Base-by-base conservation (phyloP, 1,140 invertebrate genomes). In the Trichogramma pretiosum region DNA sequence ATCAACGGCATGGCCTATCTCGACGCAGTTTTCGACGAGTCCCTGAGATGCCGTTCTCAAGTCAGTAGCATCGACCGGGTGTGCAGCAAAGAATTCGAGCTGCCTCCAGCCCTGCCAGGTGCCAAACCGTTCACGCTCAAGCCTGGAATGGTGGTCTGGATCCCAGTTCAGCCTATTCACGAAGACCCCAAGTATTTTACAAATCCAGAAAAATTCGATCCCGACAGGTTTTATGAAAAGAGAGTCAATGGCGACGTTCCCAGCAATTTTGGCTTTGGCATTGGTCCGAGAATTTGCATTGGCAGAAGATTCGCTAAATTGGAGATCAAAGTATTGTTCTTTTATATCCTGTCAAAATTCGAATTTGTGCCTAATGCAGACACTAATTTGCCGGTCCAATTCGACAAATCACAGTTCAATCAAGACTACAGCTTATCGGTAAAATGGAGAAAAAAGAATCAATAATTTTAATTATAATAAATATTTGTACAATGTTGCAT, bases 171-270 rank as follows among this genome's bases (percentile, higher is more conserved):
- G 40, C 62, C 59, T 8, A 54, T 80, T 52, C 75, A 82, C 38
- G 4, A 34, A 5, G 71, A 79, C 58, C 64, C 69, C 1, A 52
- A 74, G 28, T 64, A 73, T 46, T 82, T 68, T 55, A 71, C 76
- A 5, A 64, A 81, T 42, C 79, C 78, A 1, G 68, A 78, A 8
- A 54, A 46, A 14, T 82, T 72, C 46, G 46, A 68, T 48, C 72
- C 72, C 1, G 77, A 82, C 26, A 59, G 80, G 47, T 83, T 82
- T 60, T 50, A 70, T 2, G 65, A 48, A 11, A 44, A 46, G 9
- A 53, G 50, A 38, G 11, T 23, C 1, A 11, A 22, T 1, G 17
- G 33, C 1, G 32, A 16, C n/a, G 33, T 44, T 22, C 13, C 43
- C 2, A 13, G 8, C 0, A 47, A 41, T 30, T 30, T 55, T 9